phyloP scores from a whole-genome alignment of 2,797 vertebrate species.

The Hylomyscus alleni region DNA sequence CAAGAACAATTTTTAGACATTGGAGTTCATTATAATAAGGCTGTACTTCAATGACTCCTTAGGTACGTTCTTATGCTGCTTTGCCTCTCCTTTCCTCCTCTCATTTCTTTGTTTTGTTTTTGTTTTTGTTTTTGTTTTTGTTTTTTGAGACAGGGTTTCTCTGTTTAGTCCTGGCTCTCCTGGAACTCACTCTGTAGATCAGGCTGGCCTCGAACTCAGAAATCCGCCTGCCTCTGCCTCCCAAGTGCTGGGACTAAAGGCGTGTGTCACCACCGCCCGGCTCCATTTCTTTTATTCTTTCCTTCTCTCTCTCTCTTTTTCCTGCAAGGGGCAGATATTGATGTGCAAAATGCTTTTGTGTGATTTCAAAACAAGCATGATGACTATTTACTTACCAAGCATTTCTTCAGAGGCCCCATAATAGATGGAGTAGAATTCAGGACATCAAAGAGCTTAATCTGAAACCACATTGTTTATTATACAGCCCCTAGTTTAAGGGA shows the following conservation, averaged over 20 bases:
- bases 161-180: too few relatives aligned
- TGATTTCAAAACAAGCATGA: conserved; percentile 18
- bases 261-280: too few relatives aligned
- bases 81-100: not conserved
- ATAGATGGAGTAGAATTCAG: conserved; percentile 17
- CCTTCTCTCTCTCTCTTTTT: not conserved
- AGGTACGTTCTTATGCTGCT: not conserved
- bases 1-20: too few relatives aligned
- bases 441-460: not conserved
- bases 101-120: not conserved
- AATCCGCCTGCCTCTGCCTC: too few relatives aligned
- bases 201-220: too few relatives aligned
- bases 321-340: not conserved
- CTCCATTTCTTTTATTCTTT: not conserved
- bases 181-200: too few relatives aligned
- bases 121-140: too few relatives aligned
- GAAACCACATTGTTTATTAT: conserved; percentile 13
- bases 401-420: not conserved
- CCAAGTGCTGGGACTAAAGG: too few relatives aligned
- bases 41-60: too few relatives aligned
- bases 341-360: conserved; percentile 4
- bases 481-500: conserved; percentile 20
- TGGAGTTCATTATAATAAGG: too few relatives aligned
- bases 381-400: not conserved
- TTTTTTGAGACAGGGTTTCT: too few relatives aligned